Conservation (phyloP, 2,888 invertebrate genomes). For the Thymelicus lineola region DNA sequence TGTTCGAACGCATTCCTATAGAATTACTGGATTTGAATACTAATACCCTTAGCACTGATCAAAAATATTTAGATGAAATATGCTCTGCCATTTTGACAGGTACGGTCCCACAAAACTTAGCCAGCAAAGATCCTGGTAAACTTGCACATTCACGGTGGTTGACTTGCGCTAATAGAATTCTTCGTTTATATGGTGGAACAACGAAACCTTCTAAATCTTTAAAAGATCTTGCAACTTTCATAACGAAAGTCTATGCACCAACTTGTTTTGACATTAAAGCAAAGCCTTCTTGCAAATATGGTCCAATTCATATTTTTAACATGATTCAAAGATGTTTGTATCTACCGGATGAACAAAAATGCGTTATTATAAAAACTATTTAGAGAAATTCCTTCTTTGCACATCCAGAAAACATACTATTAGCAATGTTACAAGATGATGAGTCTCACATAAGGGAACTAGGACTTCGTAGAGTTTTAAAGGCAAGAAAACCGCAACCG, state of each 20-base stretch:
- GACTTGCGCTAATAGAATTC: constrained; percentile 43
- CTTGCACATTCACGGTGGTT: constrained; percentile 44
- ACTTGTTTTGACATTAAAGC: background rate
- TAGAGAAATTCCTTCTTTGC: background rate
- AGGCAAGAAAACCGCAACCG: constrained; percentile 46
- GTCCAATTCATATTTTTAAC: background rate
- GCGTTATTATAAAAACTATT: background rate
- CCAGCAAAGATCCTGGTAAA: constrained; percentile 42
- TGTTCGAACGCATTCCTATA: background rate
- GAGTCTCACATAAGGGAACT: background rate
- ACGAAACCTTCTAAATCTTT: constrained; percentile 40
- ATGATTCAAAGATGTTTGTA: background rate
- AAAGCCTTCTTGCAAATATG: background rate
- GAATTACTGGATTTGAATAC: constrained; percentile 39
- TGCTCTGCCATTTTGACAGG: constrained; percentile 37
- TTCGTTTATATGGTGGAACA: constrained; percentile 42
- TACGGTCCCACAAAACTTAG: constrained; percentile 37
- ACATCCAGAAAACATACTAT: background rate
- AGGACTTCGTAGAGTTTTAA: constrained; percentile 40
- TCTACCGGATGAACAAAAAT: background rate
- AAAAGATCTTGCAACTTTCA: constrained; percentile 41
- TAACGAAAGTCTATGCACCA: constrained; percentile 21
- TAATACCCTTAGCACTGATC: constrained; percentile 30
- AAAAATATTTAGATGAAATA: constrained; percentile 40
- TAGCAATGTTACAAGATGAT: background rate